Conservation (phyloP, 2,797 vertebrate genomes). For the Trachops cirrhosus region DNA sequence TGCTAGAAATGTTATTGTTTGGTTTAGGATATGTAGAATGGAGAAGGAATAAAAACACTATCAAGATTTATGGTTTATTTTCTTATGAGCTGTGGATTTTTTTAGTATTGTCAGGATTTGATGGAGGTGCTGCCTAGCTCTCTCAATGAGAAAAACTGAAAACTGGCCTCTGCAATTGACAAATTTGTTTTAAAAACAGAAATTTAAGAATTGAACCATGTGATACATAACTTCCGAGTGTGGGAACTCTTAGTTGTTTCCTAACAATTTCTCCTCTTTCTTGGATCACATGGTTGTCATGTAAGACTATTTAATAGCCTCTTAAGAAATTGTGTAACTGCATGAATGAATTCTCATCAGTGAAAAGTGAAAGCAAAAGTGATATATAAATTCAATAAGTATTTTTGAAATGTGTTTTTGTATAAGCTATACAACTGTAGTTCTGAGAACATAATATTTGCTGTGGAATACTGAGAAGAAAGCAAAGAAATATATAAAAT, state of each 20-base stretch:
- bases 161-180: not conserved
- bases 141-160: not conserved
- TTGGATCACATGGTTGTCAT: not conserved
- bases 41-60: conserved; percentile 62
- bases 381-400: not conserved
- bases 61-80: conserved; percentile 60
- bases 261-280: not conserved
- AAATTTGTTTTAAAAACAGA: not conserved
- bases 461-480: not conserved
- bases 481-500: not conserved
- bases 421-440: not conserved
- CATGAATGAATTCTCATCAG: not conserved
- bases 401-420: conserved; percentile 32
- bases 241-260: not conserved
- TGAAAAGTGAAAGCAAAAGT: not conserved
- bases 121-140: not conserved
- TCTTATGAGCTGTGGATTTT: conserved; percentile 69
- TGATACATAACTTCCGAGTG: not conserved
- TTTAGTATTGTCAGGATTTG: conserved; percentile 30
- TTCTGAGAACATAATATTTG: not conserved
- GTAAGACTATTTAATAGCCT: not conserved
- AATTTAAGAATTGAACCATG: not conserved
- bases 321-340: not conserved
- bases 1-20: conserved; percentile 80
- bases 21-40: conserved; percentile 74